Base-by-base conservation (phyloP, 2,797 vertebrate genomes). In the Epinephelus malabaricus region DNA sequence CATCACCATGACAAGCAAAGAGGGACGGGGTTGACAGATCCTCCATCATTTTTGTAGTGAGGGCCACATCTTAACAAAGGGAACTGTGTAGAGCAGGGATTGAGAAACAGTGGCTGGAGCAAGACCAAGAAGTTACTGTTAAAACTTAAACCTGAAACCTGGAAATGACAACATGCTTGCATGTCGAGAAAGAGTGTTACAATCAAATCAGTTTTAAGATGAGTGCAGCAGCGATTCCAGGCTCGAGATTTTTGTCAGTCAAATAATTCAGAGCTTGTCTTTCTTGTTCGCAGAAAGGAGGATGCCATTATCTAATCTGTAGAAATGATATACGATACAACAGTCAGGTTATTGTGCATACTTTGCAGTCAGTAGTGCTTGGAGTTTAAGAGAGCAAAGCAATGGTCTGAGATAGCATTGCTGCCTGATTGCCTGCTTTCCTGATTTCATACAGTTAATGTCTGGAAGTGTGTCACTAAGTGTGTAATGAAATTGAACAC, bases 401-500 rank as follows among this genome's bases (percentile, higher is more conserved):
- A 50, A 7, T 50, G 25, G 46, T 49, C 56, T 18, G 25, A 78
- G 73, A 79, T 64, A 65, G 71, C 65, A 55, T 7, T 50, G 63
- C 76, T 30, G 47, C 75, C 76, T 83, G 69, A 90, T 82, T 34
- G 34, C 34, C 7, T 34, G 34, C 64, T 68, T 71, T 68, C 45
- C 69, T 82, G 62, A 86, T 86, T 87, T 86, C 38, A 38, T 13
- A 43, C 66, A 51, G 71, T 81, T 71, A 81, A 79, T 61, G 55
- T 75, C 69, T 43, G 63, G 54, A 80, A 82, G 64, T 67, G 79
- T 77, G 79, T 74, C 72, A 55, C 68, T 81, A 69, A 79, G 73
- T 83, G 76, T 73, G 76, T 73, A 77, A 56, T 79, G 59, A 74
- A 88, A 92, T 27, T 76, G 79, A 87, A 86, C 49, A 72, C 68